A percentile compares a stretch with the other conserved stretches of the same genome.
phyloP scores from a whole-genome alignment of 2,888 invertebrate genomes.

The Agrotis exclamationis region DNA sequence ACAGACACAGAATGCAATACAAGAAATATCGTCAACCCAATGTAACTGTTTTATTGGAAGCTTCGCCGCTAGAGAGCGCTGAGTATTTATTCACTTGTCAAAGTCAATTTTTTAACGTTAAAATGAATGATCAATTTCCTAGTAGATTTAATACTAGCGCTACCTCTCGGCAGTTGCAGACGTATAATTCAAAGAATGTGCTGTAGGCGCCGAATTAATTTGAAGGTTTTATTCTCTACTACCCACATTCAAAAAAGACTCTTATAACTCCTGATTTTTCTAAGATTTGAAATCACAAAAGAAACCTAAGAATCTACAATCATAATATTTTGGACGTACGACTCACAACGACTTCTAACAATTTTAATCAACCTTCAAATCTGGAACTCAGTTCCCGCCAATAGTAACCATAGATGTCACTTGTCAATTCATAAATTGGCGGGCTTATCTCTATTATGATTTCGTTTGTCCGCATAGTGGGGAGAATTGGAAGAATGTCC shows the following conservation, averaged over 20 bases:
- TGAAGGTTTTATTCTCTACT: background rate
- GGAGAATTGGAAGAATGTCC: constrained; percentile 88
- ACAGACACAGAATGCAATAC: constrained; percentile 2
- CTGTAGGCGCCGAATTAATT: background rate
- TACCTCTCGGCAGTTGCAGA: background rate
- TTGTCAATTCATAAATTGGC: constrained; percentile 82
- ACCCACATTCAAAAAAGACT: background rate
- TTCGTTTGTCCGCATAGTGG: constrained; percentile 83
- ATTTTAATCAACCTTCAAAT: constrained; percentile 27
- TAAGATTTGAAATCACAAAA: constrained; percentile 8
- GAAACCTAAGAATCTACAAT: constrained; percentile 1
- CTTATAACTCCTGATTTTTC: background rate
- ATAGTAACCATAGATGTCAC: constrained; percentile 47
- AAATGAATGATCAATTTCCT: too few species aligned
- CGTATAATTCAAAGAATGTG: too few species aligned
- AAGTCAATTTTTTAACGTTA: background rate
- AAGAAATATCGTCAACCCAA: constrained; percentile 6
- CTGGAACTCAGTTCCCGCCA: constrained; percentile 17
- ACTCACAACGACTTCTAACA: constrained; percentile 29
- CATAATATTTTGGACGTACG: constrained; percentile 44
- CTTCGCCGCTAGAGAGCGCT: background rate
- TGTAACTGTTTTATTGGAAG: background rate
- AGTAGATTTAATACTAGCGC: background rate
- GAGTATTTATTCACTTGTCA: background rate
- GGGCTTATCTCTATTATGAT: constrained; percentile 82